phyloP scores from a whole-genome alignment of 2,113 vertebrate species.

The Semicossyphus pulcher region DNA sequence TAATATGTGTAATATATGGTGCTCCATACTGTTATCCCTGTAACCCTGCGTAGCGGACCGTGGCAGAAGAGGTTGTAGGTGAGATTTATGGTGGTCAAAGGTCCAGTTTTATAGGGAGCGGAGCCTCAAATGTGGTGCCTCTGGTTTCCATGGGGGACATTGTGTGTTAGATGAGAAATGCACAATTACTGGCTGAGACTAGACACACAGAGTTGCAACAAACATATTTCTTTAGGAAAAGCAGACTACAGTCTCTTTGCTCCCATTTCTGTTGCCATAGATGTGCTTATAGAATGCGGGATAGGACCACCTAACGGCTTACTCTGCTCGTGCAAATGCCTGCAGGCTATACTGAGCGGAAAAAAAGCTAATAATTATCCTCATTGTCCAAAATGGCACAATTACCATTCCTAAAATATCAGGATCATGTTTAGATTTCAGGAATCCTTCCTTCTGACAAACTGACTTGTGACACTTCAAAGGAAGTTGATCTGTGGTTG shows the following conservation, averaged over 20 bases:
- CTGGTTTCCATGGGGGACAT: constrained; percentile 60
- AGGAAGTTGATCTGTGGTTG: constrained; percentile 19
- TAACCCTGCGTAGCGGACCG: neutral
- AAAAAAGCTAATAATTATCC: constrained; percentile 55
- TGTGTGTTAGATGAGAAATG: constrained; percentile 47
- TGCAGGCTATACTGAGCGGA: constrained; percentile 2
- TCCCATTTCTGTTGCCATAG: constrained; percentile 45
- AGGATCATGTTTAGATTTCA: constrained; percentile 32
- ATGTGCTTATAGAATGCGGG: constrained; percentile 44
- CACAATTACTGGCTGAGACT: constrained; percentile 30
- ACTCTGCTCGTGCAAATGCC: constrained; percentile 28
- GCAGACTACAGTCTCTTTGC: neutral
- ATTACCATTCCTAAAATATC: constrained; percentile 39
- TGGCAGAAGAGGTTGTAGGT: neutral
- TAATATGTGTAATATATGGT: neutral
- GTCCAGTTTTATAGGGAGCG: constrained; percentile 50
- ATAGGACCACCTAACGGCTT: constrained; percentile 35
- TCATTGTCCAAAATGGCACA: constrained; percentile 43
- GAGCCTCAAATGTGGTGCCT: constrained; percentile 32
- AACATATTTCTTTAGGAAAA: constrained; percentile 42
- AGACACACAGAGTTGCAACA: constrained; percentile 14
- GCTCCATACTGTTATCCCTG: neutral
- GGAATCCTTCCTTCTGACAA: constrained; percentile 2
- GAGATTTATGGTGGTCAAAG: constrained; percentile 63
- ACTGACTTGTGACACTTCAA: constrained; percentile 30